Conservation (phyloP, 2,797 vertebrate genomes). For the Mionectes olivaceus region DNA sequence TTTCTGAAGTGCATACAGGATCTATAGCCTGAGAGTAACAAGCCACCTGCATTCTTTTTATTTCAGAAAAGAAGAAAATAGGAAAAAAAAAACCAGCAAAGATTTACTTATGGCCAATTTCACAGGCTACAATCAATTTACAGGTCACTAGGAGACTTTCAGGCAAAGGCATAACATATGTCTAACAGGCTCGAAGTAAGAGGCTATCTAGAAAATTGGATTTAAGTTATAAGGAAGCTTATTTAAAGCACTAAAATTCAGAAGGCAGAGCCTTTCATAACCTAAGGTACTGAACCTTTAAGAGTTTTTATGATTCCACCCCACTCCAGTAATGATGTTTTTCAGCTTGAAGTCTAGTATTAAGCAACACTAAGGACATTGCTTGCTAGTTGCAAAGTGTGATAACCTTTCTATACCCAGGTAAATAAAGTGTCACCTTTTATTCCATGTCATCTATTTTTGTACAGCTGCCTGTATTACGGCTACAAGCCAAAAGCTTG, state of each 20-base stretch:
- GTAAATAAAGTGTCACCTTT: neutral
- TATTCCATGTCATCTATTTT: neutral
- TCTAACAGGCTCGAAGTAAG: slow-evolving; percentile 29
- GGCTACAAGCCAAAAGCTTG: neutral
- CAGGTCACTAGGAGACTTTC: slow-evolving; percentile 28
- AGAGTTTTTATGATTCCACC: neutral
- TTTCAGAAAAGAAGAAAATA: neutral
- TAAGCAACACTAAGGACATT: neutral
- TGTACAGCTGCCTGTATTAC: neutral
- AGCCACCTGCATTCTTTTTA: neutral
- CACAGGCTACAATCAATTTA: slow-evolving; percentile 37
- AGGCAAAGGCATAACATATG: slow-evolving; percentile 17
- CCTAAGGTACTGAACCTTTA: neutral
- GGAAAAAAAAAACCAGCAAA: neutral
- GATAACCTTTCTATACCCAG: neutral
- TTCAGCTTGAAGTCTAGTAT: neutral
- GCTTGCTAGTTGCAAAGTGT: neutral
- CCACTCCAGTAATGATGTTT: neutral
- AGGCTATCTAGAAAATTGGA: slow-evolving; percentile 53
- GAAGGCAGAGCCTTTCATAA: slow-evolving; percentile 18
- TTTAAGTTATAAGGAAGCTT: slow-evolving; percentile 56
- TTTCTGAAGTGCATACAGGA: neutral
- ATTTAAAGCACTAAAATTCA: slow-evolving; percentile 46
- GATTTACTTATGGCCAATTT: slow-evolving; percentile 47
- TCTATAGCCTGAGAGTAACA: neutral